phyloP scores from a whole-genome alignment of 2,888 invertebrate genomes.

The Xestia sexstrigata region DNA sequence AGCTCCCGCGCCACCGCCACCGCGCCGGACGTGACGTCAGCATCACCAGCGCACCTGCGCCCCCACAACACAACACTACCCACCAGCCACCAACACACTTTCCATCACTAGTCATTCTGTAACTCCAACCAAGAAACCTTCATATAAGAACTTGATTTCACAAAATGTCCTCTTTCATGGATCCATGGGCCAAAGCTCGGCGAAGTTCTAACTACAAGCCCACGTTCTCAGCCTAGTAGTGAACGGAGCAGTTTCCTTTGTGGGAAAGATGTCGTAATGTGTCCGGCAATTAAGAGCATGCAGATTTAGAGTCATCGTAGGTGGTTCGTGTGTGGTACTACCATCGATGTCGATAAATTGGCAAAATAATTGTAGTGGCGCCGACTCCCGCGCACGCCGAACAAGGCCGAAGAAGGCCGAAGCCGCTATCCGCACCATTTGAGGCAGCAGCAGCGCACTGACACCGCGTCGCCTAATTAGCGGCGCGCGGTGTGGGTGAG shows the following conservation, averaged over 20 bases:
- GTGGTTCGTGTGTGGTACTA: constrained; percentile 61
- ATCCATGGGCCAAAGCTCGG: not conserved
- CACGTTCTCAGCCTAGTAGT: constrained; percentile 12
- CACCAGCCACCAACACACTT: constrained; percentile 52
- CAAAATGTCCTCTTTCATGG: not conserved
- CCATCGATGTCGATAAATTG: constrained; percentile 71
- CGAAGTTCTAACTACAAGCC: constrained; percentile 9
- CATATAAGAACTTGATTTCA: constrained; percentile 8
- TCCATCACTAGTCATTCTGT: constrained; percentile 38
- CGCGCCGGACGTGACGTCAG: constrained; percentile 85
- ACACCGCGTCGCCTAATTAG: constrained; percentile 86
- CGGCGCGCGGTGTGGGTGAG: constrained; percentile 85
- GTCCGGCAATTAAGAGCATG: constrained; percentile 40
- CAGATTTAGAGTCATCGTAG: constrained; percentile 48
- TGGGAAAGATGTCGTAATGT: constrained; percentile 29
- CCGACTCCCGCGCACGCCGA: constrained; percentile 84
- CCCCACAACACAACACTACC: constrained; percentile 64
- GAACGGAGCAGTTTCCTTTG: constrained; percentile 7
- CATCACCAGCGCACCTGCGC: constrained; percentile 81
- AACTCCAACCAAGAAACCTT: constrained; percentile 32
- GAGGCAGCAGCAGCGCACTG: constrained; percentile 79
- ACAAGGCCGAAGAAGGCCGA: constrained; percentile 80
- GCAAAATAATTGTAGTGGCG: constrained; percentile 80
- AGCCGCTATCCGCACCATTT: constrained; percentile 84
- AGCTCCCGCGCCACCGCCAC: constrained; percentile 72